Conservation (phyloP, 2,797 vertebrate species). For the Cynodonichthys magdalenae region DNA sequence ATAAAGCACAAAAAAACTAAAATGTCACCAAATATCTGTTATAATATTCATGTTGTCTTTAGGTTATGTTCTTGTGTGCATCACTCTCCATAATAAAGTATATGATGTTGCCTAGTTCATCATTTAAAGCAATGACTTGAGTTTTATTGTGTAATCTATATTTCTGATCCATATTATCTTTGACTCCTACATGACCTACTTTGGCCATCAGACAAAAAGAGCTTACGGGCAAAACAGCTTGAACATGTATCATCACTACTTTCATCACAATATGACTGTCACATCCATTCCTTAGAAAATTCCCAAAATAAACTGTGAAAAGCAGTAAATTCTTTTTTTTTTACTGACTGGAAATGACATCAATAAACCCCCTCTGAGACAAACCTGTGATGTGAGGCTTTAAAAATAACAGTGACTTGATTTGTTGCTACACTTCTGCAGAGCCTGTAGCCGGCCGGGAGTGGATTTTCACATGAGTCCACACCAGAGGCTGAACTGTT, state of each 20-base stretch:
- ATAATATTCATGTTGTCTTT: background rate
- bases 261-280: slow-evolving; percentile 6
- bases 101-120: background rate
- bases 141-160: background rate
- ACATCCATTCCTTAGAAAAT: slow-evolving; percentile 25
- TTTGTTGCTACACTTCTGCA: slow-evolving; percentile 28
- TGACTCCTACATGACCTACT: background rate
- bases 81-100: background rate
- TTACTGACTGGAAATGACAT: slow-evolving; percentile 47
- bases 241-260: slow-evolving; percentile 3
- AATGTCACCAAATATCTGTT: background rate
- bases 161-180: background rate
- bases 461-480: background rate
- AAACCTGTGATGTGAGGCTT: slow-evolving; percentile 44
- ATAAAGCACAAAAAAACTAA: background rate
- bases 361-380: slow-evolving; percentile 48
- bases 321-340: slow-evolving; percentile 21
- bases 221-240: slow-evolving; percentile 5
- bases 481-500: background rate
- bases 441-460: background rate
- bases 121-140: background rate
- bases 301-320: slow-evolving; percentile 41
- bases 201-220: background rate
- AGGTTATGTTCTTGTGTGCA: background rate
- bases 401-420: slow-evolving; percentile 46